Evolutionary conservation across 2,113 vertebrate species (phyloP).

Genomic region (Varanus komodoensis): DNA sequence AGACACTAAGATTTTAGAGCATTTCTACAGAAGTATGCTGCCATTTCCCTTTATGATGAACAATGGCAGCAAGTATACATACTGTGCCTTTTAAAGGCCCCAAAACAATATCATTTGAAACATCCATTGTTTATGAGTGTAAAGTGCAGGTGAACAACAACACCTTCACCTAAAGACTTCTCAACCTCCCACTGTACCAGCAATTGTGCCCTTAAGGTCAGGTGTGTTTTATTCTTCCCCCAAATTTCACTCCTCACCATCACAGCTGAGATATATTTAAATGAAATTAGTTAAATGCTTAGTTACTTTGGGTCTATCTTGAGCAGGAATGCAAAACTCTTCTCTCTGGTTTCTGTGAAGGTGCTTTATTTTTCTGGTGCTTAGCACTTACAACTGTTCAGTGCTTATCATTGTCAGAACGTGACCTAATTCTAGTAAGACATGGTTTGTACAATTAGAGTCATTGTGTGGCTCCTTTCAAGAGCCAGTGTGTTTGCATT

Average conservation of each 20-base stretch:
- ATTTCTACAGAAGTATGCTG: not conserved
- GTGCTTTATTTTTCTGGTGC: not conserved
- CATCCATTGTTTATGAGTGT: not conserved
- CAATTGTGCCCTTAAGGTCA: not conserved
- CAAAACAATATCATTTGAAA: not conserved
- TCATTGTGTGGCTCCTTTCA: constrained; percentile 67
- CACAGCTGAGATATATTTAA: not conserved
- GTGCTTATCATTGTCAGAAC: constrained; percentile 62
- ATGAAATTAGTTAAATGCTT: not conserved
- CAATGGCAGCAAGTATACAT: not conserved
- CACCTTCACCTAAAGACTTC: no score
- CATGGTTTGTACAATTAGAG: constrained; percentile 69
- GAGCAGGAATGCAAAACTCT: not conserved
- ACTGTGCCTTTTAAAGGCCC: not conserved
- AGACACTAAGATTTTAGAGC: no score
- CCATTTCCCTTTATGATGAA: not conserved
- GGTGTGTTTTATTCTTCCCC: not conserved
- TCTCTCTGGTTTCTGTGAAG: not conserved
- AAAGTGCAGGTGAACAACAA: not conserved
- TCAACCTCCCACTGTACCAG: not conserved
- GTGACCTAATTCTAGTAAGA: constrained; percentile 68
- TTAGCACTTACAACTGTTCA: not conserved
- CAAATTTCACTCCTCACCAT: not conserved
- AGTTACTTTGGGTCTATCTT: not conserved
- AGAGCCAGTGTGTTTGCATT: constrained; percentile 74